Evolutionary conservation across 2,113 vertebrate species (phyloP), one percentile per base, ranked within the genome.

Genomic region (Antigone vipio): DNA sequence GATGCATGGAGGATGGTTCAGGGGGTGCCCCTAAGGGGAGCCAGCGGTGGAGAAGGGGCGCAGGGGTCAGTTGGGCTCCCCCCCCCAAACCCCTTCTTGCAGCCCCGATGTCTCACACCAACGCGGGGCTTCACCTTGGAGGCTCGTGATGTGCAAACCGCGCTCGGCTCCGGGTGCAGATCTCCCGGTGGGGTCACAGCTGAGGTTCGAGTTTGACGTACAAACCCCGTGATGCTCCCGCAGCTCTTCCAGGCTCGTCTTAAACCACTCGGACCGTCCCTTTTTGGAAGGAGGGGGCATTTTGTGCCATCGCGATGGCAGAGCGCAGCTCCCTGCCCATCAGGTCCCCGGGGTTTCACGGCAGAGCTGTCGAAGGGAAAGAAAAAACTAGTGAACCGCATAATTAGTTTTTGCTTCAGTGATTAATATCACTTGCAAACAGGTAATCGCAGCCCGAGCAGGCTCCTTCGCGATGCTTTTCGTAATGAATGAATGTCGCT

Each of bases 371-470:
- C 0, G 5, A 49, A 93, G 55, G 86, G 85, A 67, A 82, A 93
- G 58, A n/a, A 89, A 89, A 49, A 93, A 94, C 74, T 53, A 73
- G 63, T 34, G 92, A 97, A 94, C 92, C 95, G 88, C 93, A 78
- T 97, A 97, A 97, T 97, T 94, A 94, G 96, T 91, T 97, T 94
- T 96, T 89, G 88, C 91, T 95, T 78, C 93, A 78, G 92, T 87
- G 94, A 96, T 92, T 74, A 96, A 72, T 91, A 91, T 94, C 85
- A 34, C 92, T 92, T 47, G 89, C 95, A 95, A 96, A 88, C 88
- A 97, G 93, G 96, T 94, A 89, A 97, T 96, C 74, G 42, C 88
- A 88, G 52, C 88, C 76, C 0, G 9, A 85, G 88, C 93, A 91
- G 95, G 63, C 88, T 94, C 82, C 35, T 89, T 76, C 12, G 3